These are phyloP conservation scores for Drosophila kanekoi DNA, from an alignment of 2,888 invertebrate genomes.

Conservation along the genomic window DNA sequence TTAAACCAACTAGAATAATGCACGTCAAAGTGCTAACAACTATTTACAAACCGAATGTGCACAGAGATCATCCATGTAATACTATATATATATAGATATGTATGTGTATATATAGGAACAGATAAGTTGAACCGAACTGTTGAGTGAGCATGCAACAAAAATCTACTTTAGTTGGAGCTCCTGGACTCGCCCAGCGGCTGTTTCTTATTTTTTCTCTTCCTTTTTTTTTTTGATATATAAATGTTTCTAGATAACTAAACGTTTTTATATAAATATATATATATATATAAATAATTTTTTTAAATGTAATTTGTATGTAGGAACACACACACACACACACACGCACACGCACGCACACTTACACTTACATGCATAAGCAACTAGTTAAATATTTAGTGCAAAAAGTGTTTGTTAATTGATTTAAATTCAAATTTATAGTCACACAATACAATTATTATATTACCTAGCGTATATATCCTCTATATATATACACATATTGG, in stretches of 20 bases:
- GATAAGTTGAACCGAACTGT: conserved; percentile 39
- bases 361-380: conserved; percentile 11
- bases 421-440: conserved; percentile 42
- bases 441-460: conserved; percentile 48
- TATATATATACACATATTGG: background rate
- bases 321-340: conserved; percentile 2
- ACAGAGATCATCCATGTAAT: conserved; percentile 14
- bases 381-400: conserved; percentile 48
- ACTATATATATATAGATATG: conserved; percentile 5
- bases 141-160: conserved; percentile 65
- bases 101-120: background rate
- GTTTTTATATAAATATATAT: conserved; percentile 2
- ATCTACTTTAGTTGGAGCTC: conserved; percentile 51
- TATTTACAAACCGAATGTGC: conserved; percentile 36
- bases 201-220: conserved; percentile 12
- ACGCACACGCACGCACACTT: conserved; percentile 7
- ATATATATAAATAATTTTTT: background rate
- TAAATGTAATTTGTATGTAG: conserved; percentile 9
- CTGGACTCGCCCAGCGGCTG: conserved; percentile 46
- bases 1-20: conserved; percentile 1
- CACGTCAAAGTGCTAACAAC: conserved; percentile 17
- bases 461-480: conserved; percentile 28
- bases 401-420: conserved; percentile 53
- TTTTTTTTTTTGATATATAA: background rate
- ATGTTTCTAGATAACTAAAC: background rate